Conservation (phyloP, 2,113 vertebrate genomes). For the Eleginops maclovinus region DNA sequence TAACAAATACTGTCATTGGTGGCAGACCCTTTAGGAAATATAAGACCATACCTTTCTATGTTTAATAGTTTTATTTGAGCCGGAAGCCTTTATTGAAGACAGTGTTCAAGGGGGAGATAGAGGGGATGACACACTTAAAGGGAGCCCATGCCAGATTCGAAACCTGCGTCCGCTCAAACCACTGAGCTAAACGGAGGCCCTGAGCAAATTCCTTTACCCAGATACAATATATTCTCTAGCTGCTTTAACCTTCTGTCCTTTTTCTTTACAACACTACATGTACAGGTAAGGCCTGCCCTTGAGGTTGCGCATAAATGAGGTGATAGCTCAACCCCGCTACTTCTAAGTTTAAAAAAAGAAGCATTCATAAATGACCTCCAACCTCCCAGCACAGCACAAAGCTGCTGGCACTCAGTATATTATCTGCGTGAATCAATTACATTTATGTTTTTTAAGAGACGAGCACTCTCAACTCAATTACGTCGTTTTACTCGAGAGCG, state of each 20-base stretch:
- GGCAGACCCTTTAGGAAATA: too few relatives aligned
- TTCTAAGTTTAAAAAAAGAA: background rate
- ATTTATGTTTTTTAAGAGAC: slow-evolving; percentile 38
- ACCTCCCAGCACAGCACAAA: slow-evolving; percentile 13
- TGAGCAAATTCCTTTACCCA: too few relatives aligned
- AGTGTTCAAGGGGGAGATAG: too few relatives aligned
- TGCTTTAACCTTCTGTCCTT: background rate
- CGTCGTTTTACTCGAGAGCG: slow-evolving; percentile 2
- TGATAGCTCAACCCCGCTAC: background rate
- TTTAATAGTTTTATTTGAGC: too few relatives aligned
- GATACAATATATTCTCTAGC: background rate
- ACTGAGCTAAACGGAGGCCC: too few relatives aligned
- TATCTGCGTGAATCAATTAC: slow-evolving; percentile 33
- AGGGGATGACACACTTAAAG: too few relatives aligned
- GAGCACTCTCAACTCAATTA: slow-evolving; percentile 32
- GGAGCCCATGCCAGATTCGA: too few relatives aligned
- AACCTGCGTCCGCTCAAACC: too few relatives aligned
- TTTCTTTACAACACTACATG: background rate
- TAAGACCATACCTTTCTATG: too few relatives aligned
- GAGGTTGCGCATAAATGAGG: background rate
- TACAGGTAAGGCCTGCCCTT: background rate
- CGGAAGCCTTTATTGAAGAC: too few relatives aligned
- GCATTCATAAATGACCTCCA: slow-evolving; percentile 16
- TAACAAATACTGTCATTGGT: too few relatives aligned
- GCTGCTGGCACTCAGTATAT: slow-evolving; percentile 3